Evolutionary conservation across 2,888 invertebrate species (phyloP).

Genomic region (Limenitis camilla): DNA sequence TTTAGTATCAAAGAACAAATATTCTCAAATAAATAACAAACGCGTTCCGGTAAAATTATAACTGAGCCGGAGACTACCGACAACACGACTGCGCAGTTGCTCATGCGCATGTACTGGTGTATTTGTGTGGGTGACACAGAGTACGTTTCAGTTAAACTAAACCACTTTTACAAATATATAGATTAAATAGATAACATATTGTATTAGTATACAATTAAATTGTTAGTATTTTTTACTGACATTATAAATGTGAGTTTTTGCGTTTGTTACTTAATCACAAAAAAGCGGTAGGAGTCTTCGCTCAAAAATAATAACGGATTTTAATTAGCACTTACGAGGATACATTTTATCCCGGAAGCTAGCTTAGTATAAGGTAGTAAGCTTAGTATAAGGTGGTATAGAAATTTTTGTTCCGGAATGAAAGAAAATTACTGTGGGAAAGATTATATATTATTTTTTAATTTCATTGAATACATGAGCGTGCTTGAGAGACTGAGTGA

Average conservation of each 20-base stretch:
- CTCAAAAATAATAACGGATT: no score
- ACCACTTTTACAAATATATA: not conserved
- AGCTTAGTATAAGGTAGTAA: no score
- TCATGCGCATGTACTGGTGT: slow-evolving; percentile 14
- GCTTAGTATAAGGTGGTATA: no score
- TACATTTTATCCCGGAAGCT: no score
- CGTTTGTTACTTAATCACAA: no score
- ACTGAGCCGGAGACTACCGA: not conserved
- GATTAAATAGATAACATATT: not conserved
- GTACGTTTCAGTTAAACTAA: not conserved
- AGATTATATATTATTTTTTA: no score
- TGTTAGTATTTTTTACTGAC: not conserved
- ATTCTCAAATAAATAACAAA: slow-evolving; percentile 11
- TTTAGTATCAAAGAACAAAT: slow-evolving; percentile 17
- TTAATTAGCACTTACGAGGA: no score
- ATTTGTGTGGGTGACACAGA: slow-evolving; percentile 9
- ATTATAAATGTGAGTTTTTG: not conserved
- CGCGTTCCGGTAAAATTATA: slow-evolving; percentile 10
- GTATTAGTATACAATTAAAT: not conserved
- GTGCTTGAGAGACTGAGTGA: no score
- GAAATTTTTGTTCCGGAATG: no score
- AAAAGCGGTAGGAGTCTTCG: no score
- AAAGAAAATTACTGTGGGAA: no score
- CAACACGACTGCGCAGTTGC: slow-evolving; percentile 13
- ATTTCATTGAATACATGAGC: no score